Base-by-base conservation (phyloP, 2,113 vertebrate genomes). In the Microcebus jonahi region DNA sequence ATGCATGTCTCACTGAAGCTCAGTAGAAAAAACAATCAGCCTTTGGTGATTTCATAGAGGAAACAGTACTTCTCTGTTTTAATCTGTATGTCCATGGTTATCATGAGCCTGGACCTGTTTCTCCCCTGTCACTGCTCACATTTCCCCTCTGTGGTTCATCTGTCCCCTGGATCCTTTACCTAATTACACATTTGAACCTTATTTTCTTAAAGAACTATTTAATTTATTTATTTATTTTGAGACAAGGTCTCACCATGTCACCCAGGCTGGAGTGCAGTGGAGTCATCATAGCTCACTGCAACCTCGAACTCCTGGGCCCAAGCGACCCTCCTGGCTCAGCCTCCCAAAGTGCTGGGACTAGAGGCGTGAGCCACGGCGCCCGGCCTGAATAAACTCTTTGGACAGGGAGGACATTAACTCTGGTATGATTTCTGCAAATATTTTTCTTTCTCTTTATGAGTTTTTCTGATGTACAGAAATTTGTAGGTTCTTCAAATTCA, bases 11-110 rank as follows among this genome's bases (percentile, higher is more conserved):
- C 2, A 4, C 34, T 39, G 48, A 68, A 31, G 15, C 42, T 76
- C 31, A 71, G 34, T n/a, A 21, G 55, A 82, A 29, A 71, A 9
- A 18, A 67, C 27, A 68, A 34, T 11, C 2, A 5, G 53, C 48
- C 25, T 31, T 11, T 1, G 23, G 50, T 21, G 45, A 18, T 17
- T 90, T 71, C 63, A 57, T 1, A 65, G 59, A 85, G 61, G 87
- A 65, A 31, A 14, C 2, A n/a, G 63, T 6, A 11, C 48, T 23
- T 18, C 10, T 8, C 36, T 25, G 1, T 36, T 65, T 61, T 0
- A 0, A 50, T 6, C 17, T 29, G 4, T 2, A 2, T 3, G 31
- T 42, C 20, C 10, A 2, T 39, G 68, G 48, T 2, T 36, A 3
- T 4, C 6, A 48, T 21, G 59, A 48, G 27, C 25, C 42, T 6